Conservation (phyloP, 2,888 invertebrate species). For the Oithona nana region DNA sequence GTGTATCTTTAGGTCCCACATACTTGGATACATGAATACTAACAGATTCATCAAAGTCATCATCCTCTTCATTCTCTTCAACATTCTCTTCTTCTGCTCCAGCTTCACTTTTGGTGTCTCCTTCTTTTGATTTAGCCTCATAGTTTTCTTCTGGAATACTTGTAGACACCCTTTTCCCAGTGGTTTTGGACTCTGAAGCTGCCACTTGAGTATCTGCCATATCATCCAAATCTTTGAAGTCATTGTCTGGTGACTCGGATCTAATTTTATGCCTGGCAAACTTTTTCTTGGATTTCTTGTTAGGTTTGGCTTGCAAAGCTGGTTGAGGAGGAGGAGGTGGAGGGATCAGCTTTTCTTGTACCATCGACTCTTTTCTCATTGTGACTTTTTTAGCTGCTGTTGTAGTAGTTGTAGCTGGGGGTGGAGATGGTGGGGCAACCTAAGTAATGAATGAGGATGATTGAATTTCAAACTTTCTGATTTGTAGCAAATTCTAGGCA, state of each 20-base stretch:
- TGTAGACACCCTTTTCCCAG: not conserved
- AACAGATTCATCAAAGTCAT: not conserved
- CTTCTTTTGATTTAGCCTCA: not conserved
- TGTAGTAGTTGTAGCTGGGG: no score
- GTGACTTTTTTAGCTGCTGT: no score
- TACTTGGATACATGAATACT: not conserved
- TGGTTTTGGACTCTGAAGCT: not conserved
- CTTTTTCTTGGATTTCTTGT: not conserved
- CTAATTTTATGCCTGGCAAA: slow-evolving; percentile 7
- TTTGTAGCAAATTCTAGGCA: no score
- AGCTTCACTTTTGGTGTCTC: not conserved
- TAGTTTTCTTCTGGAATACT: not conserved
- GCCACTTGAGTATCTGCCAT: not conserved
- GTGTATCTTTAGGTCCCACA: not conserved
- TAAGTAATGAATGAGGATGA: no score
- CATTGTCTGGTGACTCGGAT: not conserved
- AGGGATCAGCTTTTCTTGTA: no score
- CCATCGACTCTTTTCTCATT: no score
- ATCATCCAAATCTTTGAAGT: not conserved
- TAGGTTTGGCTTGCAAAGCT: not conserved
- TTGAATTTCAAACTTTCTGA: no score
- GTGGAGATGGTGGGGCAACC: no score
- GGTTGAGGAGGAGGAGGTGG: not conserved
- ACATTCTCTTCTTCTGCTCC: not conserved
- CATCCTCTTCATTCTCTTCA: not conserved